A percentile compares a stretch with the other conserved stretches of the same genome.
Conservation (phyloP, 2,888 invertebrate genomes). For the Torymus aiolomorphi region DNA sequence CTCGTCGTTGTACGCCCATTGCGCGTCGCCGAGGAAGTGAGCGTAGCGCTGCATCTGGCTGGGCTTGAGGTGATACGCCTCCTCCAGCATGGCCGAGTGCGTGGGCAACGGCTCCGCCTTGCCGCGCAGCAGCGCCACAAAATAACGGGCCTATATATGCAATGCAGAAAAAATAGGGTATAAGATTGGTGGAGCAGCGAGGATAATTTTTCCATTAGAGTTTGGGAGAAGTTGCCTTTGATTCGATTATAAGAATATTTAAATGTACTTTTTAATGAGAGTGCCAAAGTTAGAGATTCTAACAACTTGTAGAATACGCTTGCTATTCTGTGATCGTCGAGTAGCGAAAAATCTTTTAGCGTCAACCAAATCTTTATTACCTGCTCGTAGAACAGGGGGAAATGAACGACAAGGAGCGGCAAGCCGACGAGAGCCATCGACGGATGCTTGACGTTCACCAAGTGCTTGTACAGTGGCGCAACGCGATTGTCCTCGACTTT, state of each 20-base stretch:
- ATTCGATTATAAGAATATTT: too few relatives aligned
- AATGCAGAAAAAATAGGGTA: background rate
- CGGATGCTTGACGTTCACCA: constrained; percentile 85
- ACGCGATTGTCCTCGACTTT: constrained; percentile 77
- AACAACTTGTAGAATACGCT: background rate
- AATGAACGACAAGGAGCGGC: constrained; percentile 81
- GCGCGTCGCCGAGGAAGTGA: constrained; percentile 72
- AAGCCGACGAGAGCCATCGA: constrained; percentile 87
- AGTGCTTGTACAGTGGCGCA: constrained; percentile 85
- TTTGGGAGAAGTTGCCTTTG: too few relatives aligned
- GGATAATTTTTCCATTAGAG: constrained; percentile 6
- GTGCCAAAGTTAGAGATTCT: background rate
- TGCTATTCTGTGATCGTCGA: background rate
- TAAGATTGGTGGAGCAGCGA: too few relatives aligned
- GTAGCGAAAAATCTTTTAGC: background rate
- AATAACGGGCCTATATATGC: constrained; percentile 79
- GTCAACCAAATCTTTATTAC: constrained; percentile 72
- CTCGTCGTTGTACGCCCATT: constrained; percentile 76
- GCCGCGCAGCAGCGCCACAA: constrained; percentile 80
- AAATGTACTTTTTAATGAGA: too few relatives aligned
- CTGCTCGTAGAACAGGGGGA: constrained; percentile 85
- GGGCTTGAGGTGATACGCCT: constrained; percentile 77
- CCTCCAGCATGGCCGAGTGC: constrained; percentile 80
- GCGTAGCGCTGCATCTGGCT: constrained; percentile 71
- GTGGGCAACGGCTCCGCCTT: constrained; percentile 79